Evolutionary conservation across 1,140 invertebrate genomes (phyloP), one percentile per base, ranked within the genome.

Genomic region (Cyrtorhinus lividipennis): DNA sequence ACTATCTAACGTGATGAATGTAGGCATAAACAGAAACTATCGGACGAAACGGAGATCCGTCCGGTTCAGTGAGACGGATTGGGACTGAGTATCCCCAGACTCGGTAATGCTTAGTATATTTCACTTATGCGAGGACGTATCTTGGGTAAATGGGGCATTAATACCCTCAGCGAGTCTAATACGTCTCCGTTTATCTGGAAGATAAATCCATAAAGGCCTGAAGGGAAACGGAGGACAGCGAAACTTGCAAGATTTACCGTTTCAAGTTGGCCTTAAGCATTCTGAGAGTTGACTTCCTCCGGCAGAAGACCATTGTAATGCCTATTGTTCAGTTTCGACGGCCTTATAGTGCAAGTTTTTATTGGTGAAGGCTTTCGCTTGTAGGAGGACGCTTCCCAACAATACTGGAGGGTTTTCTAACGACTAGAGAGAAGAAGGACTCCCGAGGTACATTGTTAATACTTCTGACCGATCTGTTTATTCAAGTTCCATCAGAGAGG

Each of bases 71-170:
- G n/a, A 53, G 48, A 15, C 20, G 18, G 8, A 53, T 53, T 20
- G 48, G 8, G 20, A 20, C 48, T 53, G 8, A 5, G 10, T 53
- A 53, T 8, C 10, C 3, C 12, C 5, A 20, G 10, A 53, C 10
- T 10, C 10, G 48, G 48, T 53, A 53, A 53, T 53, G 48, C 48
- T 12, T 53, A 53, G 48, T 53, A 22, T 53, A 53, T 53, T 53
- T 53, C 48, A 53, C 48, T 53, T 53, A 53, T 15, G 48, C 10
- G 18, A 53, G 48, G 48, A 53, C 48, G 20, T 53, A 53, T 53
- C 48, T 53, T 22, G 48, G 48, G 48, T 53, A 53, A 53, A 53
- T 53, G 48, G 48, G 48, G 48, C 48, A 53, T 53, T 53, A 53
- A 53, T 53, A 53, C 48, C 10, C 48, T 53, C 5, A 53, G 48